Evolutionary conservation across 2,797 vertebrate genomes (phyloP).

Genomic region (Falco biarmicus): DNA sequence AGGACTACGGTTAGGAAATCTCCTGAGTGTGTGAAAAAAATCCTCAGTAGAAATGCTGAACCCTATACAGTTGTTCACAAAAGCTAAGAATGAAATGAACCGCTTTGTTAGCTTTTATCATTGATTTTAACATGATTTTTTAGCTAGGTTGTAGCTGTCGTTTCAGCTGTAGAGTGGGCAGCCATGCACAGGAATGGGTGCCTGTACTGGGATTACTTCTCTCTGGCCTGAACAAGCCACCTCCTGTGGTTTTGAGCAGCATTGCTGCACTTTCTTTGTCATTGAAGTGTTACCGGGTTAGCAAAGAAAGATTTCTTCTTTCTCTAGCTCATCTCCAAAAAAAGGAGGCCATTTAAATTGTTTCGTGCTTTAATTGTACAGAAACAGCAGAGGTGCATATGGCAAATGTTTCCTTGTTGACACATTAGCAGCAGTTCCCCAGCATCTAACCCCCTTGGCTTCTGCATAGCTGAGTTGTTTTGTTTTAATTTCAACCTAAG

Average conservation of each 20-base stretch:
- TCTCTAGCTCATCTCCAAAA: background rate
- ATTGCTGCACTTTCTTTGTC: background rate
- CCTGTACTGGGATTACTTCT: background rate
- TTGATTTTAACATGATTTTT: background rate
- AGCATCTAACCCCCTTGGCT: background rate
- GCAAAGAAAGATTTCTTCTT: background rate
- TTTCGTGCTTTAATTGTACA: background rate
- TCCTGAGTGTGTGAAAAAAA: background rate
- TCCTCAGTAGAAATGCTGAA: background rate
- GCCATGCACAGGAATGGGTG: background rate
- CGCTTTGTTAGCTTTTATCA: background rate
- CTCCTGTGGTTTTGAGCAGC: background rate
- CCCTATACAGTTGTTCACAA: background rate
- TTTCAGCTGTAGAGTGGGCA: background rate
- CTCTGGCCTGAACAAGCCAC: background rate
- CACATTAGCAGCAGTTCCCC: conserved; percentile 13
- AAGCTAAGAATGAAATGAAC: background rate
- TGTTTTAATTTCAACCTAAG: conserved; percentile 4
- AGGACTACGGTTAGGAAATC: background rate
- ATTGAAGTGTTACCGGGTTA: background rate
- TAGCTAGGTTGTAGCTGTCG: background rate
- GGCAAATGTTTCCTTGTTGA: conserved; percentile 30
- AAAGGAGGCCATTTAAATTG: background rate
- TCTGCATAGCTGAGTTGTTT: background rate
- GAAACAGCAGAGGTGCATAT: background rate